Conservation (phyloP, 2,888 invertebrate genomes). For the Lysandra coridon region DNA sequence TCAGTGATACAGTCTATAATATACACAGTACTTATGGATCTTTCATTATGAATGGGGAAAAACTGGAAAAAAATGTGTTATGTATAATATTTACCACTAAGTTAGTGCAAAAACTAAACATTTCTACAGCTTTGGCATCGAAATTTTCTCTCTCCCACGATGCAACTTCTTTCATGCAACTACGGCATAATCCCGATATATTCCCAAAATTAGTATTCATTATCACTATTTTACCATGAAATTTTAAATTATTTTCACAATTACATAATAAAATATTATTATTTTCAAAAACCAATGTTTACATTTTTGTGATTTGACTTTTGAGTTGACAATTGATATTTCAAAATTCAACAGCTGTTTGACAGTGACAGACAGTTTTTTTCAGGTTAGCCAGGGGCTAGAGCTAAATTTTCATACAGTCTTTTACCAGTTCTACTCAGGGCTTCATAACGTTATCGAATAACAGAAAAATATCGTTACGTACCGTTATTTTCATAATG, state of each 20-base stretch:
- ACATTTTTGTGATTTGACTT: background rate
- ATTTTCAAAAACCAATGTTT: background rate
- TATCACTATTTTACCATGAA: background rate
- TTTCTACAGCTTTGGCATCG: constrained; percentile 53
- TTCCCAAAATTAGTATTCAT: constrained; percentile 51
- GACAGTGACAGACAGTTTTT: background rate
- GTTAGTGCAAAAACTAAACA: constrained; percentile 70
- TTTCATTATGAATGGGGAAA: too few relatives aligned
- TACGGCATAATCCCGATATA: constrained; percentile 58
- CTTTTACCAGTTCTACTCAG: too few relatives aligned
- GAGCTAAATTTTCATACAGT: too few relatives aligned
- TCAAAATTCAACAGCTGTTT: background rate
- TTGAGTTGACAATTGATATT: background rate
- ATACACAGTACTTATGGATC: too few relatives aligned
- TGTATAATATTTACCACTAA: constrained; percentile 51
- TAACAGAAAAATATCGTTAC: too few relatives aligned
- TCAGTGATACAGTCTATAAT: too few relatives aligned
- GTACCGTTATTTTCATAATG: too few relatives aligned
- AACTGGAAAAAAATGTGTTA: too few relatives aligned
- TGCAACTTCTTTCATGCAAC: constrained; percentile 70
- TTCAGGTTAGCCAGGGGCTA: background rate
- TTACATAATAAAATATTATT: background rate
- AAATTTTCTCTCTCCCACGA: constrained; percentile 62
- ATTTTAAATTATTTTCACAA: background rate
- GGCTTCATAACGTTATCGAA: too few relatives aligned